A percentile compares a stretch with the other conserved stretches of the same genome.
These are phyloP conservation scores for Lepilemur septentrionalis DNA, from an alignment of 2,797 vertebrate species.

Conservation along the genomic window DNA sequence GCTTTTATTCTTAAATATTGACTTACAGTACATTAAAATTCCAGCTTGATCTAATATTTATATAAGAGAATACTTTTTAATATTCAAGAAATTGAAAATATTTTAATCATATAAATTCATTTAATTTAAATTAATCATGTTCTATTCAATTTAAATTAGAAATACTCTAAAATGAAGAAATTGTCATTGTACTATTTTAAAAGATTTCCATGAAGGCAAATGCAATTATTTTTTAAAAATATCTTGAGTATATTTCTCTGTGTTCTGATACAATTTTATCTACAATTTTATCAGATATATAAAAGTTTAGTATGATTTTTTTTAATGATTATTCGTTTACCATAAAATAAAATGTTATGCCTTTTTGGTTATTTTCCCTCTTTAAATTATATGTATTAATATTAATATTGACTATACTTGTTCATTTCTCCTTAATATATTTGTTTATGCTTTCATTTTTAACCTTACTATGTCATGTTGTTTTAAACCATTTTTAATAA, in stretches of 20 bases:
- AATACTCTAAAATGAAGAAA: background rate
- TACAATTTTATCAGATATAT: background rate
- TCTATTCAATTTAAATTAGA: background rate
- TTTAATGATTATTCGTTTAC: background rate
- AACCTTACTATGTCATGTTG: background rate
- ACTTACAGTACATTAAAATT: background rate
- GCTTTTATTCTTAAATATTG: conserved; percentile 16
- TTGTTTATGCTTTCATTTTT: background rate
- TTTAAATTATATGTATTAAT: background rate
- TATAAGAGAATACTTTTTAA: background rate
- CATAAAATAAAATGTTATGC: background rate
- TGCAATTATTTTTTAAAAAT: background rate
- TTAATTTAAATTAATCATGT: background rate
- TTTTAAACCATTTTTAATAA: background rate
- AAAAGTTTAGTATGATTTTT: background rate
- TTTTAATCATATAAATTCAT: background rate
- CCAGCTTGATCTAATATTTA: background rate
- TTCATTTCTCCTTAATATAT: background rate
- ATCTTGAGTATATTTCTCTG: background rate
- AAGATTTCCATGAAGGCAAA: background rate
- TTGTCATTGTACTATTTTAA: background rate
- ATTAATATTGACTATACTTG: background rate
- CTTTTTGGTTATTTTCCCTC: background rate
- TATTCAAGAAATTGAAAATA: background rate
- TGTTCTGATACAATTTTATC: background rate